These are phyloP conservation scores for Candidula unifasciata DNA, from an alignment of 2,888 invertebrate genomes.

Conservation along the genomic window DNA sequence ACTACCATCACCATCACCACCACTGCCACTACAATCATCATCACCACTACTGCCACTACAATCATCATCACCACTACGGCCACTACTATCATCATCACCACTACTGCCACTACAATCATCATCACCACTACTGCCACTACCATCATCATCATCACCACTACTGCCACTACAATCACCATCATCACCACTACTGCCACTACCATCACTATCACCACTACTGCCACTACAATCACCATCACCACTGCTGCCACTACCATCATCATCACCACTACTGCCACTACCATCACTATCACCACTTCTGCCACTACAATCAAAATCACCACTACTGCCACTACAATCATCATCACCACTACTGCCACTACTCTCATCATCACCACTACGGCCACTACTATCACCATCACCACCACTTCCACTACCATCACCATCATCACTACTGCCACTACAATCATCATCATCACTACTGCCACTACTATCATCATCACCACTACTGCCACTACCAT, in stretches of 20 bases:
- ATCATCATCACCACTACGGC: too few species aligned
- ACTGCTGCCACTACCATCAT: neutral
- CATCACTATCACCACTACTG: too few species aligned
- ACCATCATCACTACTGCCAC: neutral
- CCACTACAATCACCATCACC: neutral
- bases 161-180: too few species aligned
- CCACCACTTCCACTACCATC: constrained; percentile 6
- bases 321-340: constrained; percentile 12
- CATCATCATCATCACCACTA: too few species aligned
- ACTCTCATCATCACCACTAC: constrained; percentile 27
- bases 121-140: neutral
- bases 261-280: neutral
- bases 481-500: constrained; percentile 12
- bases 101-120: too few species aligned
- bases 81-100: too few species aligned
- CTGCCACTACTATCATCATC: neutral
- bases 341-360: constrained; percentile 20
- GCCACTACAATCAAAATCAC: constrained; percentile 11
- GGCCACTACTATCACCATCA: constrained; percentile 25
- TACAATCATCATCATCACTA: constrained; percentile 10
- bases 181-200: too few species aligned
- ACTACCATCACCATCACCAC: too few species aligned
- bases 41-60: too few species aligned
- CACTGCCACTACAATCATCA: too few species aligned
- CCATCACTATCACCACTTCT: neutral